Evolutionary conservation across 2,797 vertebrate species (phyloP).

Genomic region (Brotula barbata): DNA sequence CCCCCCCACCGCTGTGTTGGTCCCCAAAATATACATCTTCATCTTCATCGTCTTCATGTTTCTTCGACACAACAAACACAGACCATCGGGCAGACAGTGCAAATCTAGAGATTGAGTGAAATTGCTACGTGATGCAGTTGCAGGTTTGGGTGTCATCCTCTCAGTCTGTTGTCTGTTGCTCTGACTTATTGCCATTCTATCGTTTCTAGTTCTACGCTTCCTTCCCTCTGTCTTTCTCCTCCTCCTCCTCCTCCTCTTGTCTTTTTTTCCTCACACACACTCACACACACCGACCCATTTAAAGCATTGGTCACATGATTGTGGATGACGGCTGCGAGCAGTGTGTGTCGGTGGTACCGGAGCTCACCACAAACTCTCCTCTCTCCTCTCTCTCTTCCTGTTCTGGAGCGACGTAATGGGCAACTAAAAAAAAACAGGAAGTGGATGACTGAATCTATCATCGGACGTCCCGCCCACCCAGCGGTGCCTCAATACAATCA

Average conservation of each 20-base stretch:
- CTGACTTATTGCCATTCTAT: slow-evolving; percentile 75
- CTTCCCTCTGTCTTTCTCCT: slow-evolving; percentile 57
- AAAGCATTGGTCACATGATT: slow-evolving; percentile 33
- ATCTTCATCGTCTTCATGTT: slow-evolving; percentile 46
- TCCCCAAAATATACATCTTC: slow-evolving; percentile 80
- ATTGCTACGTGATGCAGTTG: slow-evolving; percentile 80
- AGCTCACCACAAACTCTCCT: slow-evolving; percentile 36
- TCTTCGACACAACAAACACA: slow-evolving; percentile 79
- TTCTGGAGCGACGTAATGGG: slow-evolving; percentile 27
- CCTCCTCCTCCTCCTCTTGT: slow-evolving; percentile 36
- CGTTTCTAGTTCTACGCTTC: slow-evolving; percentile 62
- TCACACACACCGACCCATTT: slow-evolving; percentile 18
- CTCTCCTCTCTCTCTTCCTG: slow-evolving; percentile 44
- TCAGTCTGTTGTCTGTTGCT: slow-evolving; percentile 57
- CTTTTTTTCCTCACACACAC: slow-evolving; percentile 1
- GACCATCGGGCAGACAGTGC: slow-evolving; percentile 81
- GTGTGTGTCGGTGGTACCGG: slow-evolving; percentile 35
- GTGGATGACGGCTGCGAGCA: slow-evolving; percentile 18
- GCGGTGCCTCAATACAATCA: no score
- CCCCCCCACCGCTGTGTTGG: slow-evolving; percentile 67
- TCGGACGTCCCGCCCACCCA: no score
- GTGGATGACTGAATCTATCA: no score
- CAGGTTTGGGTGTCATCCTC: slow-evolving; percentile 70
- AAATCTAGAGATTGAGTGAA: slow-evolving; percentile 81
- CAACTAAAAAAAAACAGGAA: no score